phyloP scores from a whole-genome alignment of 2,797 vertebrate species.

The Vipera latastei region DNA sequence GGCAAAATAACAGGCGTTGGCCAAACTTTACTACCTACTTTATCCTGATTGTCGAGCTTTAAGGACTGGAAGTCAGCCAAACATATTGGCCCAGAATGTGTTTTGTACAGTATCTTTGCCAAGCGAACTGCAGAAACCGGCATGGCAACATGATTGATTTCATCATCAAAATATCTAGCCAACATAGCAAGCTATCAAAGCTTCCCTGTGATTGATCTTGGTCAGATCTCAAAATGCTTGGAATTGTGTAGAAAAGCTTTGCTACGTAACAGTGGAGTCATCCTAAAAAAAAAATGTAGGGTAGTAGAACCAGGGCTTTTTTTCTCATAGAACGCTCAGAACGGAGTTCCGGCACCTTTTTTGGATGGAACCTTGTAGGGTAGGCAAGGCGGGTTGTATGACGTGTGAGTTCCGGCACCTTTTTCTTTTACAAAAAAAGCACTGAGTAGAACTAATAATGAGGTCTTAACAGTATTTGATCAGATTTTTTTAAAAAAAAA shows the following conservation, averaged over 20 bases:
- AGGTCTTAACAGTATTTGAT: no score
- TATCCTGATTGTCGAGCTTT: no score
- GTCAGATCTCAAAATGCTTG: background rate
- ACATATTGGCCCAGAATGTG: background rate
- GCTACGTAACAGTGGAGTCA: background rate
- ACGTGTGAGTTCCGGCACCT: no score
- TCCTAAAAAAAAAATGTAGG: background rate
- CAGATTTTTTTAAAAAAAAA: no score
- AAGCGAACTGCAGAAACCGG: background rate
- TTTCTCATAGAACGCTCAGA: no score
- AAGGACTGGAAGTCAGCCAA: background rate
- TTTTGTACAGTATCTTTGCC: background rate
- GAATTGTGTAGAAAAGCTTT: background rate
- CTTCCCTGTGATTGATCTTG: background rate
- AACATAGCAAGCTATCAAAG: background rate
- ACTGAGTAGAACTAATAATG: no score
- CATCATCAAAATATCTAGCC: background rate
- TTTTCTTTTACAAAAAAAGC: no score
- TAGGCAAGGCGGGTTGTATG: no score
- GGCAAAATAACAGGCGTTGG: background rate
- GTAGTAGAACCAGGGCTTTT: no score
- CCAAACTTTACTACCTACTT: background rate
- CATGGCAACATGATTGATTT: background rate
- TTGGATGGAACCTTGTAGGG: no score
- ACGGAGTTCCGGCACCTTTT: no score